These are phyloP conservation scores for Sphyrna mokarran DNA, from an alignment of 2,113 vertebrate species.

Conservation along the genomic window DNA sequence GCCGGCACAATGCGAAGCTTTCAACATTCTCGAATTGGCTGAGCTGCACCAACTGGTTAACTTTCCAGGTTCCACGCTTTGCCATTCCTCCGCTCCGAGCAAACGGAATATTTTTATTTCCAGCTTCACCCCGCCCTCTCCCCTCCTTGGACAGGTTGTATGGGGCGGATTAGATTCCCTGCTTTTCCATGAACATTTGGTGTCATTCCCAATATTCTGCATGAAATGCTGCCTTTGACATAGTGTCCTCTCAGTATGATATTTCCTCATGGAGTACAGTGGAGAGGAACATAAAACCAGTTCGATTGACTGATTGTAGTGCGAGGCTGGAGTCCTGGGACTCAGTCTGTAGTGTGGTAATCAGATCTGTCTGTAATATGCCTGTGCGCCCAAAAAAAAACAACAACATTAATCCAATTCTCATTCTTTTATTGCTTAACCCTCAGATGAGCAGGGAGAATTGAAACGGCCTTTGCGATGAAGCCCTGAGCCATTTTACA, in stretches of 20 bases:
- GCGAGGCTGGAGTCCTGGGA: slow-evolving; percentile 6
- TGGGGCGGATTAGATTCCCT: neutral
- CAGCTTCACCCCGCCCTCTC: neutral
- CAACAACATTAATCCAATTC: neutral
- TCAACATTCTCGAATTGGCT: neutral
- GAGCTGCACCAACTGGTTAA: neutral
- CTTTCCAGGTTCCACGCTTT: neutral
- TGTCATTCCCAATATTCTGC: slow-evolving; percentile 13
- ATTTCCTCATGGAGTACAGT: neutral
- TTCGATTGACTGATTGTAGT: neutral
- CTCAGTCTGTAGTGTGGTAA: neutral
- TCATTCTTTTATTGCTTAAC: slow-evolving; percentile 9
- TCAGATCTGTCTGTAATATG: neutral
- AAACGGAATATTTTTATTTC: neutral
- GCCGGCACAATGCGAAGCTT: neutral
- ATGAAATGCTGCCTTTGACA: neutral
- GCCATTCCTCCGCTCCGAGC: neutral
- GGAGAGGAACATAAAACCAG: slow-evolving; percentile 13
- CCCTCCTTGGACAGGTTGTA: neutral
- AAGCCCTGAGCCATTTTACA: neutral
- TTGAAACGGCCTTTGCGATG: neutral
- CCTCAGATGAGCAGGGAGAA: neutral
- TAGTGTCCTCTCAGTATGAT: neutral
- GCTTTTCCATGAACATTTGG: slow-evolving; percentile 1
- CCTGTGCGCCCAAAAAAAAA: neutral